Evolutionary conservation across 2,797 vertebrate genomes (phyloP), one percentile per base, ranked within the genome.

Genomic region (Pseudochromis fuscus): DNA sequence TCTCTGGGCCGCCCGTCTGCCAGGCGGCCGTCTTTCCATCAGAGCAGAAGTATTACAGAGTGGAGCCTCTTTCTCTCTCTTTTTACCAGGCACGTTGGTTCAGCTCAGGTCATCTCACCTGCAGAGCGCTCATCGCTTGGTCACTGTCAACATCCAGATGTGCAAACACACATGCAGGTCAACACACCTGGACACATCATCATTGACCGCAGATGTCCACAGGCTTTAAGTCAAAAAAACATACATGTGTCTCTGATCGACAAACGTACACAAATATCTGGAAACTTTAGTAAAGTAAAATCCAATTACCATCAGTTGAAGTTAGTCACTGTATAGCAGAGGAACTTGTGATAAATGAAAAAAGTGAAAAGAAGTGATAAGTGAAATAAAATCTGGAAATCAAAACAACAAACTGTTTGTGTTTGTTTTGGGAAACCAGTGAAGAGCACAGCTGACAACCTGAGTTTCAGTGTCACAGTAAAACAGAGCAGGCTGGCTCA

Each of bases 101-200:
- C 71, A 57, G 46, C 76, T 83, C 67, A 73, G 87, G 77, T 88
- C 79, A 87, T 75, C 76, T 82, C 77, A 82, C 81, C 86, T 82
- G 77, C 81, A 77, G 83, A 52, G 31, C 53, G 78, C 67, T 81
- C 74, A 74, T 75, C 72, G 51, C 74, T 76, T 69, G 62, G 59
- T 87, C 66, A 72, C 25, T 72, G 62, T 74, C 83, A 78, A 77
- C 52, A 48, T 62, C 37, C 61, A 70, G 38, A 77, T 45, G 45
- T 63, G 46, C 24, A 23, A 35, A 40, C 35, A 72, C 38, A 49
- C 27, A 38, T 8, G 4, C 53, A 28, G 8, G 19, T 46, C 7
- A 33, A 48, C 24, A 49, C 23, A 77, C 38, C 45, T 0, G 4
- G 1, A 28, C 49, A 28, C 49, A 45, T 23, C 19, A 74, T 44